Evolutionary conservation across 2,797 vertebrate genomes (phyloP).

Genomic region (Coregonus sp.): DNA sequence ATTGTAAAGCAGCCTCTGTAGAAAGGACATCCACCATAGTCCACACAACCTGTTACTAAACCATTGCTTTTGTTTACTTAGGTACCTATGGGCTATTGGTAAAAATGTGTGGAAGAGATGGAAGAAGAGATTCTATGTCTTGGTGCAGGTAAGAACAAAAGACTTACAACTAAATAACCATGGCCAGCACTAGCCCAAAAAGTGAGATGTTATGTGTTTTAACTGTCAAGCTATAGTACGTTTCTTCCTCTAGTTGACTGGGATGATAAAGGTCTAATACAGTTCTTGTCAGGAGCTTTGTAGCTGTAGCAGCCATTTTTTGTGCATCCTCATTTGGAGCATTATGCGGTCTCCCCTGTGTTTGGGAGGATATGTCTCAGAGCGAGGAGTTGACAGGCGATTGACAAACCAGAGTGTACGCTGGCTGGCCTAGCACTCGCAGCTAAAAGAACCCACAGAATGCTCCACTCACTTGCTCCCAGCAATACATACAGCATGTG

Average conservation of each 20-base stretch:
- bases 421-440: slow-evolving; percentile 74
- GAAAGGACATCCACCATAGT: neutral
- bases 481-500: slow-evolving; percentile 79
- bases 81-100: slow-evolving; percentile 95
- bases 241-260: slow-evolving; percentile 60
- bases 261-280: slow-evolving; percentile 65
- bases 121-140: slow-evolving; percentile 98
- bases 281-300: slow-evolving; percentile 69
- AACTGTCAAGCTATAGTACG: neutral
- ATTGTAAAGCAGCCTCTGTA: neutral
- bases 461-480: slow-evolving; percentile 65
- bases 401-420: slow-evolving; percentile 79
- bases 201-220: too few species aligned
- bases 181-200: neutral
- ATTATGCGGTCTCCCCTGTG: slow-evolving; percentile 30
- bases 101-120: slow-evolving; percentile 99
- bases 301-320: slow-evolving; percentile 68
- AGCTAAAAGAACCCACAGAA: slow-evolving; percentile 75
- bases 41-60: neutral
- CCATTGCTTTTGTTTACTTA: slow-evolving; percentile 58
- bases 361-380: slow-evolving; percentile 75
- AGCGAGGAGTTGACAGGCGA: slow-evolving; percentile 79
- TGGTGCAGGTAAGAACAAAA: slow-evolving; percentile 88
- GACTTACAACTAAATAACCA: neutral
- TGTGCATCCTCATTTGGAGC: slow-evolving; percentile 57